Base-by-base conservation (phyloP, 2,888 invertebrate species). In the Ophioninae sp. region DNA sequence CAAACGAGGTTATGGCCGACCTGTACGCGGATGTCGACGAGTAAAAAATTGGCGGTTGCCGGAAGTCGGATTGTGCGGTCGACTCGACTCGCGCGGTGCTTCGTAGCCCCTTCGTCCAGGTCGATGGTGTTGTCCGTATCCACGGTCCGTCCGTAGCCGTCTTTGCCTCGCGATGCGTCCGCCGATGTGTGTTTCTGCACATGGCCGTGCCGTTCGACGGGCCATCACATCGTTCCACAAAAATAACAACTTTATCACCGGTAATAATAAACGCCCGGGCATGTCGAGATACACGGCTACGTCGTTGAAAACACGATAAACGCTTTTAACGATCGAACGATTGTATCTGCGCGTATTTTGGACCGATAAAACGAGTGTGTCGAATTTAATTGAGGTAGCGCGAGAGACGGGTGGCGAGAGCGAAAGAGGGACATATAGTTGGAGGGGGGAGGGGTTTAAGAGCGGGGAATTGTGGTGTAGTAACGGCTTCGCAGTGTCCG, bases 151-250 rank as follows among this genome's bases (percentile, higher is more conserved):
- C 88, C 88, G 89, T 88, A 88, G 90, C 89, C 89, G 91, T 90
- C 90, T 88, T 88, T 88, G 89, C 88, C 87, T 89, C 89, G 90
- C 88, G 89, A 91, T 90, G 90, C 88, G 88, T 89, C 88, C 88
- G 86, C 88, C 86, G 90, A 90, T 91, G 90, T 91, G 89, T 91
- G 89, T 91, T 91, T 91, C 91, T 91, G 90, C 91, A 92, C 92
- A 92, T 92, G 92, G 92, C 92, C 90, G 90, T 90, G 88, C 87
- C 87, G 87, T 86, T 81, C 88, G 89, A 88, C 89, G 87, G 89
- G 88, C 87, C 85, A 87, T 87, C 87, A 86, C 87, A 84, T 88
- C 89, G 89, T 87, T 90, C 90, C 86, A 84, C 87, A 84, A 76
- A 84, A 85, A 88, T 86, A 86, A 86, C 81, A 84, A 81, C 69